These are phyloP conservation scores for Mythimna impura DNA, from an alignment of 2,888 invertebrate species.

Conservation along the genomic window DNA sequence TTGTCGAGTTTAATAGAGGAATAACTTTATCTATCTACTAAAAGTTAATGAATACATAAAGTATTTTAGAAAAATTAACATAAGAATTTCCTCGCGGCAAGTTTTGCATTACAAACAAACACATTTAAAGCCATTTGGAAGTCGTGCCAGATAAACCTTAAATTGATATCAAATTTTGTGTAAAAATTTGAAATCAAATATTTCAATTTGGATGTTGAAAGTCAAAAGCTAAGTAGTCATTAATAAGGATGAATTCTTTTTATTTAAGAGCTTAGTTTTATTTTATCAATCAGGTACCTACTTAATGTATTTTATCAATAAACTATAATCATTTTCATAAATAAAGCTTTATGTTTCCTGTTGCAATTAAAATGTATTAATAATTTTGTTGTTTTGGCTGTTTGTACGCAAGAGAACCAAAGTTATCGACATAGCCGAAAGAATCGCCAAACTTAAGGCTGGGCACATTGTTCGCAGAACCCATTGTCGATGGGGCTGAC, in stretches of 20 bases:
- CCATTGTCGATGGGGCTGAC: too few species aligned
- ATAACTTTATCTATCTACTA: slow-evolving; percentile 22
- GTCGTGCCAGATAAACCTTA: slow-evolving; percentile 5
- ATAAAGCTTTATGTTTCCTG: slow-evolving; percentile 15
- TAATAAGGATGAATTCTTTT: slow-evolving; percentile 2
- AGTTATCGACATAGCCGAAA: too few species aligned
- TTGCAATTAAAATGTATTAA: neutral
- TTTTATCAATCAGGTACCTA: slow-evolving; percentile 7
- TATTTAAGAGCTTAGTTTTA: slow-evolving; percentile 7
- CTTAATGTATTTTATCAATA: slow-evolving; percentile 9
- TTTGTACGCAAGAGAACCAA: neutral
- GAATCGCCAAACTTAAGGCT: too few species aligned
- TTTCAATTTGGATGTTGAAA: slow-evolving; percentile 28
- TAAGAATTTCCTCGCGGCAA: slow-evolving; percentile 13
- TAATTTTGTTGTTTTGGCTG: neutral
- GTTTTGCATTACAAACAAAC: slow-evolving; percentile 16
- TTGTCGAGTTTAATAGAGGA: slow-evolving; percentile 1
- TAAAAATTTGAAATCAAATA: slow-evolving; percentile 4
- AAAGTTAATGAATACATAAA: slow-evolving; percentile 2
- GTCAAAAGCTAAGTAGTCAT: slow-evolving; percentile 34
- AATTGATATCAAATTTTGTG: neutral
- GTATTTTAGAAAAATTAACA: slow-evolving; percentile 21
- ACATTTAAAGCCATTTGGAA: slow-evolving; percentile 9
- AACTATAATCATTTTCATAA: neutral
- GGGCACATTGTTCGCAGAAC: too few species aligned